Conservation (phyloP, 2,797 vertebrate genomes). For the Sebastiscus tertius region DNA sequence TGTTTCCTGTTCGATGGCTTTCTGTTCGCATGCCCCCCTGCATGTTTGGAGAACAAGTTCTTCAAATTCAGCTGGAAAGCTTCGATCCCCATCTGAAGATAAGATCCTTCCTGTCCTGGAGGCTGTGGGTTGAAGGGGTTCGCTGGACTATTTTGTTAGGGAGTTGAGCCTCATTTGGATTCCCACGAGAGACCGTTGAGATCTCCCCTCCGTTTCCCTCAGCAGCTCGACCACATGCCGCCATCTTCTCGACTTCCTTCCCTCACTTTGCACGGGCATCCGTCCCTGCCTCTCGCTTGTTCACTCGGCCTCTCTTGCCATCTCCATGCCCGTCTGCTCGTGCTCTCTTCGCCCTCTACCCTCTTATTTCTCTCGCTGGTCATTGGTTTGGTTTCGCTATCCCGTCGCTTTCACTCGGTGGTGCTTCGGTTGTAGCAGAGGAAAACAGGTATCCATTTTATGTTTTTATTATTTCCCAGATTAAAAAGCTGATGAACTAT, state of each 20-base stretch:
- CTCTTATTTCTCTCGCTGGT: constrained; percentile 84
- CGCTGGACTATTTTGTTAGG: constrained; percentile 69
- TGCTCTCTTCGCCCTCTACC: constrained; percentile 78
- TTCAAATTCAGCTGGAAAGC: constrained; percentile 54
- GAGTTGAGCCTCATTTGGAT: constrained; percentile 74
- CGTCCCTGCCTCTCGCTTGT: constrained; percentile 81
- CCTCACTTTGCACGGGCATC: constrained; percentile 69
- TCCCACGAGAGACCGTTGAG: constrained; percentile 64
- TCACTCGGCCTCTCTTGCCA: constrained; percentile 72
- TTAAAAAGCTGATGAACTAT: constrained; percentile 99
- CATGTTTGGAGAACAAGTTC: constrained; percentile 79
- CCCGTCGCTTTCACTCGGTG: constrained; percentile 98
- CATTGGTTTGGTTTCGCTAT: constrained; percentile 92
- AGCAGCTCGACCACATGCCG: constrained; percentile 85
- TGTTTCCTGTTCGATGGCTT: constrained; percentile 41
- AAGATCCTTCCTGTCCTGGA: constrained; percentile 68
- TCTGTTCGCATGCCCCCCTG: constrained; percentile 39
- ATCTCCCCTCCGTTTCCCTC: constrained; percentile 73
- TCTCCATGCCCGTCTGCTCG: constrained; percentile 81
- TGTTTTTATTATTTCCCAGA: constrained; percentile 99
- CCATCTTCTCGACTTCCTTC: constrained; percentile 76
- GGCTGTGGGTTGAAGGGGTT: constrained; percentile 69
- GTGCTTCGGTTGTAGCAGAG: constrained; percentile 99
- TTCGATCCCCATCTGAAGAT: constrained; percentile 66
- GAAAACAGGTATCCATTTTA: constrained; percentile 99